Evolutionary conservation across 1,140 invertebrate species (phyloP).

Genomic region (Formica exsecta): DNA sequence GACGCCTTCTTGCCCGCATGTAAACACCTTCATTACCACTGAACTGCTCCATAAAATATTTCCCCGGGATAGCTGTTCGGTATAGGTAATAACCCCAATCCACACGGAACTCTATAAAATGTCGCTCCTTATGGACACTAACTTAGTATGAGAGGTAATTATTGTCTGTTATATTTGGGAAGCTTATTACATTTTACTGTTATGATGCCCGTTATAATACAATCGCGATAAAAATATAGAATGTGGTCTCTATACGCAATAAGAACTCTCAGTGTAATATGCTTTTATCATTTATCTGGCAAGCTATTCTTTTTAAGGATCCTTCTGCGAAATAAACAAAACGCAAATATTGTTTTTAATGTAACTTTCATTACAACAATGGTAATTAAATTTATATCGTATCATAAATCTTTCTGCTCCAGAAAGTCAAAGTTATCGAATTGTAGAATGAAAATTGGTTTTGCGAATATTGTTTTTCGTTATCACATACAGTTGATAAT

Average conservation of each 20-base stretch:
- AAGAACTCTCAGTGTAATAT: not conserved
- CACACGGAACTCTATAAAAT: slow-evolving; percentile 44
- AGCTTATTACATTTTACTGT: slow-evolving; percentile 27
- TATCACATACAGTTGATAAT: not conserved
- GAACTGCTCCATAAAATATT: slow-evolving; percentile 75
- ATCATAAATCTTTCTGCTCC: slow-evolving; percentile 36
- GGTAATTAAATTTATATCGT: slow-evolving; percentile 36
- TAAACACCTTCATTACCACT: slow-evolving; percentile 77
- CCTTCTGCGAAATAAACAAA: slow-evolving; percentile 17
- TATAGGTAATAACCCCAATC: slow-evolving; percentile 37
- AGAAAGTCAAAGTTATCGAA: not conserved
- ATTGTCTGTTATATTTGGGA: slow-evolving; percentile 3
- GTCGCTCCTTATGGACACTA: slow-evolving; percentile 36
- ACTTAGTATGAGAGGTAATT: slow-evolving; percentile 24
- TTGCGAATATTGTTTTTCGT: not conserved
- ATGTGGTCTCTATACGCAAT: not conserved
- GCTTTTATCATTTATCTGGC: not conserved
- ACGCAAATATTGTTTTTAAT: not conserved
- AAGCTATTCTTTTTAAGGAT: not conserved
- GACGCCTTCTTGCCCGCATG: slow-evolving; percentile 76
- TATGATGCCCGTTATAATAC: not conserved
- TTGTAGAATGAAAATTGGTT: slow-evolving; percentile 33
- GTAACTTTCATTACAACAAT: not conserved
- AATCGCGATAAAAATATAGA: not conserved
- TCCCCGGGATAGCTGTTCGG: slow-evolving; percentile 51